Conservation (phyloP, 2,888 invertebrate genomes). For the Endotricha flammealis region DNA sequence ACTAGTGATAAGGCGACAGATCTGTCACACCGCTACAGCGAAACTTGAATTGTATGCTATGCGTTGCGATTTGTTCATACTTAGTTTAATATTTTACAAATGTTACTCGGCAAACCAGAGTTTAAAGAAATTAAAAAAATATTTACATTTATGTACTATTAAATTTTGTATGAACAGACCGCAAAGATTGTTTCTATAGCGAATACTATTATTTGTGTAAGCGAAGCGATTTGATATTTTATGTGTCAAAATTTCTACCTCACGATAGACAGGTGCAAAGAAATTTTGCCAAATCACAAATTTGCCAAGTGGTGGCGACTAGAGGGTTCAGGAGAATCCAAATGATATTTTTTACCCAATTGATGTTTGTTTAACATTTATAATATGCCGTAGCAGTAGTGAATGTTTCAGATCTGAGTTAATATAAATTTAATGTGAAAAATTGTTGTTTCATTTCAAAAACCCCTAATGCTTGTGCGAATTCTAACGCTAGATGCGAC, state of each 20-base stretch:
- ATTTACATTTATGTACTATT: not conserved
- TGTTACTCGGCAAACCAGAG: too few species aligned
- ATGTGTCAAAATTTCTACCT: constrained; percentile 16
- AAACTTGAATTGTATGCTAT: constrained; percentile 42
- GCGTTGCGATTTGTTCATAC: constrained; percentile 47
- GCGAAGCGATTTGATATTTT: constrained; percentile 17
- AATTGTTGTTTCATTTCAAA: constrained; percentile 66
- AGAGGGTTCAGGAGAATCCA: not conserved
- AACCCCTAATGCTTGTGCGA: constrained; percentile 39
- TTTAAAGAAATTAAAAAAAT: not conserved
- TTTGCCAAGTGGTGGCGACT: not conserved
- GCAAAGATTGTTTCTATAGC: constrained; percentile 11
- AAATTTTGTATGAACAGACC: constrained; percentile 15
- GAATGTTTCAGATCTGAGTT: constrained; percentile 66
- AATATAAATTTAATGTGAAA: constrained; percentile 76
- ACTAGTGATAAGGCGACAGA: constrained; percentile 63
- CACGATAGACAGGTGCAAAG: constrained; percentile 9
- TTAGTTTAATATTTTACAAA: not conserved
- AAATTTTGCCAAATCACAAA: constrained; percentile 13
- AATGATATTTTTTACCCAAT: not conserved
- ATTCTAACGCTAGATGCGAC: constrained; percentile 18
- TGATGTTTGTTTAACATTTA: constrained; percentile 5
- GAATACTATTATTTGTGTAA: constrained; percentile 16
- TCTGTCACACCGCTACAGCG: constrained; percentile 68
- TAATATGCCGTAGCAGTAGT: constrained; percentile 46